These are phyloP conservation scores for Helicoverpa assulta DNA, from an alignment of 2,888 invertebrate species.

Conservation along the genomic window DNA sequence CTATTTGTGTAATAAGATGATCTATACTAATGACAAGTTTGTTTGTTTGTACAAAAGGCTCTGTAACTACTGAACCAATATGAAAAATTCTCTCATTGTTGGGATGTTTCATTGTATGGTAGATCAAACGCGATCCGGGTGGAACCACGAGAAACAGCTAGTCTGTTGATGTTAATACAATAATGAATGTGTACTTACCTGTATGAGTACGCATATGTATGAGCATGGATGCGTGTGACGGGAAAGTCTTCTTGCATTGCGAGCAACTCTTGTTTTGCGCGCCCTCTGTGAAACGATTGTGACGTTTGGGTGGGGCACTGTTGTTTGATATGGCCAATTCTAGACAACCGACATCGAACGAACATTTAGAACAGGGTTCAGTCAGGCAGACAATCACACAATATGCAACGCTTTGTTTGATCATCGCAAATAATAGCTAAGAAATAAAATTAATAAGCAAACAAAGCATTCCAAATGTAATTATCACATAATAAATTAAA, in stretches of 20 bases:
- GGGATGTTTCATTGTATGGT: too few relatives aligned
- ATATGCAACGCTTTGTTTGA: constrained; percentile 63
- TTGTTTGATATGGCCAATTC: constrained; percentile 95
- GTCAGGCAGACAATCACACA: constrained; percentile 65
- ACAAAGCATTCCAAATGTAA: constrained; percentile 73
- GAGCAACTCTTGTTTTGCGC: constrained; percentile 91
- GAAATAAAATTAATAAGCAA: constrained; percentile 49
- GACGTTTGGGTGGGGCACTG: constrained; percentile 92
- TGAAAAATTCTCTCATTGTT: too few relatives aligned
- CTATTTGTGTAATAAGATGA: too few relatives aligned
- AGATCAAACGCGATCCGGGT: too few relatives aligned
- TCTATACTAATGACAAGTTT: too few relatives aligned
- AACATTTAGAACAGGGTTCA: constrained; percentile 79
- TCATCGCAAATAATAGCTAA: constrained; percentile 34
- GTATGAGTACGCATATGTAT: constrained; percentile 94
- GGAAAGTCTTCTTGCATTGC: constrained; percentile 93
- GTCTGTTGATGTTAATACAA: neutral
- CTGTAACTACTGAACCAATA: too few relatives aligned
- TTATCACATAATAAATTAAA: constrained; percentile 73
- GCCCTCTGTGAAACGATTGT: constrained; percentile 90
- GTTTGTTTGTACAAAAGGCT: too few relatives aligned
- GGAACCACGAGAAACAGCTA: neutral
- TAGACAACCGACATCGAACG: constrained; percentile 89
- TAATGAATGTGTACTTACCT: constrained; percentile 75
- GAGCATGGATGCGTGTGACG: constrained; percentile 94